phyloP scores from a whole-genome alignment of 2,888 invertebrate species.

The Drosophila borborema region DNA sequence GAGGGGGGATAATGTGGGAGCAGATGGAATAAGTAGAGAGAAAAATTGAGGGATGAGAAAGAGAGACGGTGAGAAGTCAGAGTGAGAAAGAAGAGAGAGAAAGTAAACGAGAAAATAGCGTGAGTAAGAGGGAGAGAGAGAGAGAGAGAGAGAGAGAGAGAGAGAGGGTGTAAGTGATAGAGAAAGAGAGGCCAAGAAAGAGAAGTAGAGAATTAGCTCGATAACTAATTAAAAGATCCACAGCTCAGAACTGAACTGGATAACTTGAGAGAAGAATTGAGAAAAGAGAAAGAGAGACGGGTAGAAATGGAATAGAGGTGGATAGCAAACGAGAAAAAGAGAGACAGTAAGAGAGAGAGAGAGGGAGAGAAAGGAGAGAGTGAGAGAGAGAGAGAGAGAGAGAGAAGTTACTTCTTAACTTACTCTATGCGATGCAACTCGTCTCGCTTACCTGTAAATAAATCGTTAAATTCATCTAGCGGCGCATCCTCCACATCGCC shows the following conservation, averaged over 20 bases:
- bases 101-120: no score
- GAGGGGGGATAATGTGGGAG: background rate
- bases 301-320: background rate
- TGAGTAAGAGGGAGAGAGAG: background rate
- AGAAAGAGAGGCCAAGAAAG: background rate
- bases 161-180: background rate
- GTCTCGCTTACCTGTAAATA: slow-evolving; percentile 76
- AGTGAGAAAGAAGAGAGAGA: no score
- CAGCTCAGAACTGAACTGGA: no score
- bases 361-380: background rate
- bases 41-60: background rate
- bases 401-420: background rate
- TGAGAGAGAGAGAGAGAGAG: background rate
- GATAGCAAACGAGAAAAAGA: background rate
- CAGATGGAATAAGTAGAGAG: background rate
- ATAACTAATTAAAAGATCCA: background rate
- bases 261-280: no score
- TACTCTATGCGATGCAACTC: no score
- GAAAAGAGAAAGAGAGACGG: background rate
- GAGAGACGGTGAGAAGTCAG: background rate
- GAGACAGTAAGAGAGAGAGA: background rate
- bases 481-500: slow-evolving; percentile 62
- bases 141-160: background rate
- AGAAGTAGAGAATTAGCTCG: background rate
- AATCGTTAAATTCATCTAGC: slow-evolving; percentile 81